Percentiles rank a stretch among this genome's conserved stretches.
phyloP scores from a whole-genome alignment of 2,113 vertebrate species.

The Muscicapa adusta region DNA sequence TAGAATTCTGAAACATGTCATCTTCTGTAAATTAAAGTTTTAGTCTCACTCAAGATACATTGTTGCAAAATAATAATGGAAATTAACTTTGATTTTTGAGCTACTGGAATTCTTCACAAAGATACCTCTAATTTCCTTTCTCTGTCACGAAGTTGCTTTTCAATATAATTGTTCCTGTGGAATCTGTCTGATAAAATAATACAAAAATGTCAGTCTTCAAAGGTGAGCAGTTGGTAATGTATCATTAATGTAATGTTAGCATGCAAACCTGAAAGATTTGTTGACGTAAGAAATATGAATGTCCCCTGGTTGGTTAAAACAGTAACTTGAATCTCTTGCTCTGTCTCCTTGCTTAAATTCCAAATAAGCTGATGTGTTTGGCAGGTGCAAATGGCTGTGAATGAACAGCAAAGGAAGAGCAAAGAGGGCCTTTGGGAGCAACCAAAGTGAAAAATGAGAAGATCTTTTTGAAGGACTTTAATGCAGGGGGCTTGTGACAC shows the following conservation, averaged over 20 bases:
- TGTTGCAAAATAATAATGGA: neutral
- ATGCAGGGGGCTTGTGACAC: neutral
- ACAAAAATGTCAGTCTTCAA: neutral
- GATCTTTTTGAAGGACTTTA: neutral
- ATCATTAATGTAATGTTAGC: neutral
- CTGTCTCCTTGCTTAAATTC: neutral
- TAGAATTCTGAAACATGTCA: neutral
- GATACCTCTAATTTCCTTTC: neutral
- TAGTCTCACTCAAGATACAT: neutral
- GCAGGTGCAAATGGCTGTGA: neutral
- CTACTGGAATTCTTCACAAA: neutral
- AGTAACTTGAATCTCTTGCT: neutral
- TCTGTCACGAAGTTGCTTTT: neutral
- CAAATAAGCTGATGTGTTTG: neutral
- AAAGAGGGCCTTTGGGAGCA: neutral
- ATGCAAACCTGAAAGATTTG: neutral
- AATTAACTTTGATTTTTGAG: neutral
- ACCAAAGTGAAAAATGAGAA: neutral
- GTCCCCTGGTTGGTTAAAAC: neutral
- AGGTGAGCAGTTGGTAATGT: neutral
- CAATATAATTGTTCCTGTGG: neutral
- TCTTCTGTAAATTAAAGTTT: neutral
- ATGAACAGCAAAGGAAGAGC: too few relatives aligned
- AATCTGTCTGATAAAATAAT: neutral
- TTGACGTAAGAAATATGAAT: neutral